Conservation (phyloP, 2,113 vertebrate genomes). For the Carassius carassius region DNA sequence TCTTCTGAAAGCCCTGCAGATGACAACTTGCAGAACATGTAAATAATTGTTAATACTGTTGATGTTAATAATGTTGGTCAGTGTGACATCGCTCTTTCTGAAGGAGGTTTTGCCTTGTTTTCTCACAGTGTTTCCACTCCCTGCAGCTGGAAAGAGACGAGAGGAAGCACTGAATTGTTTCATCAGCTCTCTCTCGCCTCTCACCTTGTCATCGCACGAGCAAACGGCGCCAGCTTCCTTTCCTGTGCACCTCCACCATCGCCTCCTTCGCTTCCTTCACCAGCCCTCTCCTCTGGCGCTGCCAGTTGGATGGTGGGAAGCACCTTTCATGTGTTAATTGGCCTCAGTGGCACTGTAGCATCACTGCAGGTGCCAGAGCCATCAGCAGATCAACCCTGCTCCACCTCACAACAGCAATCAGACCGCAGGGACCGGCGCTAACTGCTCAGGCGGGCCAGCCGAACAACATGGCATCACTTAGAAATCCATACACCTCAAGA, state of each 20-base stretch:
- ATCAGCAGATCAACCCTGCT: slow-evolving; percentile 41
- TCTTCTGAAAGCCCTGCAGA: neutral
- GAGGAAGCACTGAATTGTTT: slow-evolving; percentile 46
- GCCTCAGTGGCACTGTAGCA: slow-evolving; percentile 46
- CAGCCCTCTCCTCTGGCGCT: neutral
- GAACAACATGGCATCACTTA: neutral
- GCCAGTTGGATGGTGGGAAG: slow-evolving; percentile 25
- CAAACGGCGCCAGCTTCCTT: neutral
- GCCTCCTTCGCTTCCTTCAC: neutral
- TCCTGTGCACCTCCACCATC: slow-evolving; percentile 8
- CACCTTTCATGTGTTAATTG: slow-evolving; percentile 61
- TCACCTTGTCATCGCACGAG: slow-evolving; percentile 24
- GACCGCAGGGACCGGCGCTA: slow-evolving; percentile 13
- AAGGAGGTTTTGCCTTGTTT: slow-evolving; percentile 14
- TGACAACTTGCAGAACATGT: neutral
- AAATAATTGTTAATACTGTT: neutral
- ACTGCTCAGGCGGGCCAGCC: slow-evolving; percentile 23
- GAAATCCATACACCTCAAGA: slow-evolving; percentile 13
- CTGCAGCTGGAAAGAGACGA: neutral
- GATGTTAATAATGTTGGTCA: neutral
- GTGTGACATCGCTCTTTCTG: neutral
- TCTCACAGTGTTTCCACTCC: neutral
- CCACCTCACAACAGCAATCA: slow-evolving; percentile 19
- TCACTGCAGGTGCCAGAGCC: slow-evolving; percentile 41
- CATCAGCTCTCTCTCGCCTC: slow-evolving; percentile 42